A percentile compares a stretch with the other conserved stretches of the same genome.
phyloP scores from a whole-genome alignment of 2,888 invertebrate genomes.

The Disparrhopalites patrizii region DNA sequence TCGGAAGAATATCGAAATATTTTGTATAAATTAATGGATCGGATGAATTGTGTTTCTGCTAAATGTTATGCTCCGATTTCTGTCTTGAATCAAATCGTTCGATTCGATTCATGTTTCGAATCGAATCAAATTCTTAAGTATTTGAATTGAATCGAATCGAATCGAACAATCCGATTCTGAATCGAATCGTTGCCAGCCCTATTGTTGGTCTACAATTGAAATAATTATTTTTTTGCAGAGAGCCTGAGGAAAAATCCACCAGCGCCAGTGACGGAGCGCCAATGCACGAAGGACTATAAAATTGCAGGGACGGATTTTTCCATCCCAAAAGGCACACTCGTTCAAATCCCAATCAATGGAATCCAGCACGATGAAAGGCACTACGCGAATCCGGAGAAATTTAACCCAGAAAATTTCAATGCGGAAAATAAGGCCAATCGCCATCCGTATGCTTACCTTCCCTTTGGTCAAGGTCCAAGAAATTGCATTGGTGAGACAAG shows the following conservation, averaged over 20 bases:
- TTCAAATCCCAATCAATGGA: conserved; percentile 58
- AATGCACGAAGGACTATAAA: conserved; percentile 54
- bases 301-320: conserved; percentile 55
- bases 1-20: too few relatives aligned
- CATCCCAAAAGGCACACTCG: conserved; percentile 56
- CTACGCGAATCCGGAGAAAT: conserved; percentile 58
- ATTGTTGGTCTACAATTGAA: too few relatives aligned
- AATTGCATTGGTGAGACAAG: conserved; percentile 60
- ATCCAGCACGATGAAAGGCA: conserved; percentile 59
- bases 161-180: too few relatives aligned
- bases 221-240: too few relatives aligned
- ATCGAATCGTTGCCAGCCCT: too few relatives aligned
- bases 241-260: conserved; percentile 55
- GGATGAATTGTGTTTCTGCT: too few relatives aligned
- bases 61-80: too few relatives aligned
- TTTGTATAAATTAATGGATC: too few relatives aligned
- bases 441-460: conserved; percentile 55
- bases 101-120: too few relatives aligned
- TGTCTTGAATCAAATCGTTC: too few relatives aligned
- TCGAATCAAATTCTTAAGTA: too few relatives aligned
- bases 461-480: conserved; percentile 61
- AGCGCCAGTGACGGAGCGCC: conserved; percentile 51
- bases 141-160: too few relatives aligned
- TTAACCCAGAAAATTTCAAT: conserved; percentile 61
- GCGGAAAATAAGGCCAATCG: conserved; percentile 58